Evolutionary conservation across 1,140 invertebrate species (phyloP).

Genomic region (Drosophila takahashii): DNA sequence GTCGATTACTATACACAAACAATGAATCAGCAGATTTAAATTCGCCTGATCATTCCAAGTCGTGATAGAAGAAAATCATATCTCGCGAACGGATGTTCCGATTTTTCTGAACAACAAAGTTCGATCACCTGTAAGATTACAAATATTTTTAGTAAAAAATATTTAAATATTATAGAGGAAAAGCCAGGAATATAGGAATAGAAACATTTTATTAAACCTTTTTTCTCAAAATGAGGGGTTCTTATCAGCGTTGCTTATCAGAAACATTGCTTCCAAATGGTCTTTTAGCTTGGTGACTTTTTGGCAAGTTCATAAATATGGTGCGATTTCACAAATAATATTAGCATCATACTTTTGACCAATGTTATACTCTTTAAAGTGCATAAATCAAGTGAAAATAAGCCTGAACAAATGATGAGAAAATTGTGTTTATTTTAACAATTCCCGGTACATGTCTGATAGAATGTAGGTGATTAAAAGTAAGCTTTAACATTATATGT

Average conservation of each 20-base stretch:
- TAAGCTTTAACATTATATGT: constrained; percentile 60
- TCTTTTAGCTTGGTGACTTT: not conserved
- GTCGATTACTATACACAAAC: constrained; percentile 22
- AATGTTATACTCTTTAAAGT: not conserved
- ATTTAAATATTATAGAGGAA: not conserved
- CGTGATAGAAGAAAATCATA: constrained; percentile 10
- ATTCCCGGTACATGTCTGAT: constrained; percentile 35
- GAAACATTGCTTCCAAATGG: not conserved
- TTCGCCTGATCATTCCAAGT: constrained; percentile 6
- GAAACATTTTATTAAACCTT: not conserved
- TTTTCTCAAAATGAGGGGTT: not conserved
- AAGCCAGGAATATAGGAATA: not conserved
- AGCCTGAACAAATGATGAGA: constrained; percentile 14
- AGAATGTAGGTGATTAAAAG: constrained; percentile 54
- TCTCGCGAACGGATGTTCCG: constrained; percentile 19
- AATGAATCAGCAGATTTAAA: constrained; percentile 26
- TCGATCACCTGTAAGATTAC: not conserved
- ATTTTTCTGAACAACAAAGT: not conserved
- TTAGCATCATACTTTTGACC: too few relatives aligned
- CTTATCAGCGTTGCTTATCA: constrained; percentile 22
- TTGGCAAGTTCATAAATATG: constrained; percentile 1
- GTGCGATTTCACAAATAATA: not conserved
- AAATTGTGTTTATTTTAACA: constrained; percentile 42
- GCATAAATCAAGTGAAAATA: not conserved
- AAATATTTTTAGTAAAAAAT: too few relatives aligned